Base-by-base conservation (phyloP, 2,797 vertebrate species). In the Hippocampus kuda region DNA sequence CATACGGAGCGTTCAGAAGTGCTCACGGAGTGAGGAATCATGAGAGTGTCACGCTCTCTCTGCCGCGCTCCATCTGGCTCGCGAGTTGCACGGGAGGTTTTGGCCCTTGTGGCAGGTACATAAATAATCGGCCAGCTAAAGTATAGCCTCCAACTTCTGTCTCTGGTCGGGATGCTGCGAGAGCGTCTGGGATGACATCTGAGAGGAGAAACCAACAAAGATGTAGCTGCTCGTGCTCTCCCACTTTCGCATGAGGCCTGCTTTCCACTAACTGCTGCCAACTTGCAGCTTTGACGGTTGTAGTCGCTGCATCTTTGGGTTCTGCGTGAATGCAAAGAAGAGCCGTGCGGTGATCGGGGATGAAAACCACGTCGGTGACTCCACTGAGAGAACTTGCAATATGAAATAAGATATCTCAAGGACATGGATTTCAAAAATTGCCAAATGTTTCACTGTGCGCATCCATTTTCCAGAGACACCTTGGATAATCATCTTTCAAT, bases 71-170 rank as follows among this genome's bases (percentile, higher is more conserved):
- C 84, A 89, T 89, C 84, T 89, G 88, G 82, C 82, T 88, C 85
- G 68, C 34, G 75, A 77, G 75, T 81, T 79, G 84, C 77, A 84
- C 79, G 83, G 86, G 83, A 87, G 87, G 85, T 83, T 88, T 86
- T 79, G 81, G 79, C 79, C 79, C 85, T 81, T 82, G 76, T 88
- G 87, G 86, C 87, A 91, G 90, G 88, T 92, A 88, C 88, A 91
- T 91, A 90, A 91, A 91, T 91, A 91, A 91, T 85, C 79, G 75
- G 76, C 66, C 73, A 44, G 72, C 84, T 86, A 85, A 86, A 90
- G 86, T 84, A 87, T 70, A 86, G 84, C 71, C 81, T 87, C 76
- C 81, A 79, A 77, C 83, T 86, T 83, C 77, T 86, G 86, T 83
- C 85, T 80, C 81, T 86, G 86, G 81, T 84, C 74, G 68, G 68